phyloP scores from a whole-genome alignment of 2,888 invertebrate genomes.

The Cheilosia pagana region DNA sequence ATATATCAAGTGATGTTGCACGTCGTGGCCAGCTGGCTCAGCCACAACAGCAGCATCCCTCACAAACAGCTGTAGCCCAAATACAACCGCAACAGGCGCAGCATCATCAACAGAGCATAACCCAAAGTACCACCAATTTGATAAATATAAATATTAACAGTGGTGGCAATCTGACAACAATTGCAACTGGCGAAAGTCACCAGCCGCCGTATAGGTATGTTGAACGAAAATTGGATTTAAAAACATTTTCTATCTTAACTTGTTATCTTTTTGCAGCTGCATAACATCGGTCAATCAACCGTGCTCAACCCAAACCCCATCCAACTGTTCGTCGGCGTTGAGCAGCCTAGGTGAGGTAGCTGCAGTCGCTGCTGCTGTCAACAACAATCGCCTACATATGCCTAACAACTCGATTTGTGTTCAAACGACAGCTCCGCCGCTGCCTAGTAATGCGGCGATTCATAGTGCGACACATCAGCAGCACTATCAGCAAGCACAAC shows the following conservation, averaged over 20 bases:
- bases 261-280: conserved; percentile 69
- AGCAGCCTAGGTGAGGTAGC: conserved; percentile 72
- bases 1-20: conserved; percentile 76
- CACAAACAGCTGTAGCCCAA: conserved; percentile 79
- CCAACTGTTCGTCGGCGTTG: conserved; percentile 76
- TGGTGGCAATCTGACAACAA: conserved; percentile 82
- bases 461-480: conserved; percentile 66
- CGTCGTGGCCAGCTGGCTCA: conserved; percentile 77
- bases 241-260: not conserved
- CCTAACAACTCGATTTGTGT: conserved; percentile 78
- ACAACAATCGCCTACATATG: conserved; percentile 76
- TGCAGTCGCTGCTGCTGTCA: conserved; percentile 51
- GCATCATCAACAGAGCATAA: conserved; percentile 80
- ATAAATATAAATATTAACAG: conserved; percentile 84
- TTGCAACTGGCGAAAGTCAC: conserved; percentile 83
- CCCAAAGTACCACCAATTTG: conserved; percentile 83
- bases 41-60: conserved; percentile 80
- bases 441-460: conserved; percentile 47
- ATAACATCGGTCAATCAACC: conserved; percentile 76
- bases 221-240: not conserved
- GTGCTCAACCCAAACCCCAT: conserved; percentile 76
- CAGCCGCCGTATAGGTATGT: conserved; percentile 81
- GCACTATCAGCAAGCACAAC: conserved; percentile 67
- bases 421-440: conserved; percentile 76
- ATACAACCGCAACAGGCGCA: conserved; percentile 75